Evolutionary conservation across 2,797 vertebrate genomes (phyloP), one percentile per base, ranked within the genome.

Genomic region (Thalassophryne amazonica): DNA sequence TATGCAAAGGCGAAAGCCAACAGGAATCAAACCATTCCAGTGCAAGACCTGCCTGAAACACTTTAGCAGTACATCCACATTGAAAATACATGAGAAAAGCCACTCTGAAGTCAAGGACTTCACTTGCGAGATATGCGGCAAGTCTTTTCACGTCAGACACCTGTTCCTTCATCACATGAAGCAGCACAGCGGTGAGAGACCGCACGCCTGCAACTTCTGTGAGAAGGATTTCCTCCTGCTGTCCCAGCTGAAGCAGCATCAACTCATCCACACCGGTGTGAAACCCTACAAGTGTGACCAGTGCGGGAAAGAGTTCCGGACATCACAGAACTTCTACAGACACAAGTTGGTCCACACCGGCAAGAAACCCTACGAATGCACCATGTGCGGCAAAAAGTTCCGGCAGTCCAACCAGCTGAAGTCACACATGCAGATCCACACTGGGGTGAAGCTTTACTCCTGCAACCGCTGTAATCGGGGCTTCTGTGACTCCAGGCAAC

Each of bases 341-440:
- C 89, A 91, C 73, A 66, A 80, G 58, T 60, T 84, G 24, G 78
- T 90, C 0, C 89, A 91, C 59, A 90, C 85, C 0, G 87, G 86
- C 0, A 86, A 88, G 61, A 89, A 88, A 35, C 85, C 84, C 0
- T 87, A 88, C 29, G 52, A 60, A 10, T 90, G 89, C n/a, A 7
- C 8, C 4, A 47, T 80, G 2, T 91, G 90, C 48, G 59, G 49
- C 27, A 60, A 80, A 18, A 76, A 36, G 48, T 91, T 91, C 60
- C 30, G 82, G 0, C 86, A 88, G 69, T 72, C 76, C 18, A 86
- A 80, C 39, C 85, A 89, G 59, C 79, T 91, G 7, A 86, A 85
- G 61, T 83, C 80, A 1, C 90, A 91, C 72, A 78, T 84, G 73
- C 86, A 85, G 42, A 81, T 86, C 31, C 89, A 91, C 80, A 86